Conservation (phyloP, 2,797 vertebrate genomes). For the Carapus acus region DNA sequence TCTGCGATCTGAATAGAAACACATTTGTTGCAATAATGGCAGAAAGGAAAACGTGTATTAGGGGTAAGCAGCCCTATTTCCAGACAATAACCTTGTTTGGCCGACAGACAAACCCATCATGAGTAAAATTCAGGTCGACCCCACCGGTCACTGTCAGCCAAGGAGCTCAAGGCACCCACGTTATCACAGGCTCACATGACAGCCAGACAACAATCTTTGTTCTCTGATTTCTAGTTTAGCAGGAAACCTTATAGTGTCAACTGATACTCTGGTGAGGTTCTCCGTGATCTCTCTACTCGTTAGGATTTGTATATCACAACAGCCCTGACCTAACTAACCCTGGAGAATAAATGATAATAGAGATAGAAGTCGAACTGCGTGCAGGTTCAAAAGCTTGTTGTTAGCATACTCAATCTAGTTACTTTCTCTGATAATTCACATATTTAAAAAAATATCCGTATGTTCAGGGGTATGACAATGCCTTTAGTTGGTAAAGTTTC, state of each 20-base stretch:
- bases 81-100: not conserved
- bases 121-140: not conserved
- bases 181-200: not conserved
- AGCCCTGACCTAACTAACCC: no score
- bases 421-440: no score
- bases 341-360: no score
- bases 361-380: no score
- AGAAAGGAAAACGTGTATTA: no score
- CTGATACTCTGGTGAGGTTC: not conserved
- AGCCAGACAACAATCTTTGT: slow-evolving; percentile 3
- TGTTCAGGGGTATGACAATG: no score
- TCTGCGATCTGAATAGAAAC: not conserved
- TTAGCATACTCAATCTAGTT: no score
- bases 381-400: no score
- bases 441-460: no score
- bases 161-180: not conserved
- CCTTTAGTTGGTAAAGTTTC: no score
- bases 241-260: slow-evolving; percentile 16
- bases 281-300: no score
- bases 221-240: slow-evolving; percentile 1
- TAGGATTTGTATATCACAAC: no score
- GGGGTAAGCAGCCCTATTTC: not conserved
- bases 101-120: not conserved
- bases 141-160: not conserved
- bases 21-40: not conserved